These are phyloP conservation scores for Tokudaia muenninki DNA, from an alignment of 2,797 vertebrate genomes.

Conservation along the genomic window DNA sequence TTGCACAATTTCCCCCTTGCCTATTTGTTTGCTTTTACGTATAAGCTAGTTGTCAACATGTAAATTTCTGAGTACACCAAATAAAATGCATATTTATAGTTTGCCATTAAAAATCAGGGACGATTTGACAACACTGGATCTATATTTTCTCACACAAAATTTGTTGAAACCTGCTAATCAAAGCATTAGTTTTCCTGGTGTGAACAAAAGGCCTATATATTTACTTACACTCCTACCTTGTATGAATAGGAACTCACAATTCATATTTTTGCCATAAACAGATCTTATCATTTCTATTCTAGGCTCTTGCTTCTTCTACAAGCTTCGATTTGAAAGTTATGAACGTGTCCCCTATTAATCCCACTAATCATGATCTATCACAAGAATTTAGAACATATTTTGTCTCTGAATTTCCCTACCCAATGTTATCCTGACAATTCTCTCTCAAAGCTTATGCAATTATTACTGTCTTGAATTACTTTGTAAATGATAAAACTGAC, in stretches of 20 bases:
- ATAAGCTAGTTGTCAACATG: background rate
- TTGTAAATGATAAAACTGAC: background rate
- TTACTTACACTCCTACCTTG: background rate
- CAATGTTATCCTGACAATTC: background rate
- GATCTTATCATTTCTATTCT: background rate
- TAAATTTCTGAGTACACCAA: background rate
- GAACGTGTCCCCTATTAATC: background rate
- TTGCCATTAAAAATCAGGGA: background rate
- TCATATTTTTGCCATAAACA: constrained; percentile 21
- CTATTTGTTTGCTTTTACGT: background rate
- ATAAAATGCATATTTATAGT: background rate
- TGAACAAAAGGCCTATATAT: background rate
- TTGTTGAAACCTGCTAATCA: background rate
- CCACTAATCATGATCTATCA: background rate
- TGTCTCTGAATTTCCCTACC: background rate
- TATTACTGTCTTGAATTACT: background rate
- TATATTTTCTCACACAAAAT: background rate
- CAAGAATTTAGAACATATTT: background rate
- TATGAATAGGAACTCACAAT: background rate
- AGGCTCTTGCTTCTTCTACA: background rate
- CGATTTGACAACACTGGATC: background rate
- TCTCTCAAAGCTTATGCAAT: background rate
- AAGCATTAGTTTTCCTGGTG: background rate
- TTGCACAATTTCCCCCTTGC: background rate
- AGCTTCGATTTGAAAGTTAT: constrained; percentile 7